Percentiles rank a stretch among this genome's conserved stretches.
phyloP scores from a whole-genome alignment of 1,140 invertebrate species.

The Sitophilus oryzae region DNA sequence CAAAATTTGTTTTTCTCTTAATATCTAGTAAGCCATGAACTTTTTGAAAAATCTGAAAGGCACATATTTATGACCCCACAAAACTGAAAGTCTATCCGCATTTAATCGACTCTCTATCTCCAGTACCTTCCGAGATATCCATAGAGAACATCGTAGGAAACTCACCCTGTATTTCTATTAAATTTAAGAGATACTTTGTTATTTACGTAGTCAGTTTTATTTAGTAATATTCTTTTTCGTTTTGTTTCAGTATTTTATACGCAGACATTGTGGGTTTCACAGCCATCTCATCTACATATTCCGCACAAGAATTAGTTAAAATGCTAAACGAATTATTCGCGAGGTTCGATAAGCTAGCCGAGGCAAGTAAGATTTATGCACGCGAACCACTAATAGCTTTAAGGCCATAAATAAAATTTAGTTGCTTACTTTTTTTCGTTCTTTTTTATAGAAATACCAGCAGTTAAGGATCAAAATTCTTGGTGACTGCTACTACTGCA shows the following conservation, averaged over 20 bases:
- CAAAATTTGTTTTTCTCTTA: background rate
- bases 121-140: too few species aligned
- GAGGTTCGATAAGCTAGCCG: constrained; percentile 84
- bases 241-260: constrained; percentile 67
- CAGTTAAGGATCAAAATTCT: constrained; percentile 92
- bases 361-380: constrained; percentile 57
- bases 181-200: too few species aligned
- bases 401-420: background rate
- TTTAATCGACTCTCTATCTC: too few species aligned
- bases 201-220: too few species aligned
- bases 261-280: constrained; percentile 93
- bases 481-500: constrained; percentile 95
- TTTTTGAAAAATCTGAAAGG: too few species aligned
- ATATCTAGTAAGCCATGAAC: too few species aligned
- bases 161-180: too few species aligned
- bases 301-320: constrained; percentile 86
- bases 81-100: too few species aligned
- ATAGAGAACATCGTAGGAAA: too few species aligned
- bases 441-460: constrained; percentile 73
- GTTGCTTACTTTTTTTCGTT: background rate
- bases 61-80: too few species aligned
- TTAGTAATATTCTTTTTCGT: too few species aligned
- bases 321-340: constrained; percentile 92
- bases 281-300: constrained; percentile 90
- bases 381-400: too few species aligned